Percentiles rank a stretch among this genome's conserved stretches.
Conservation (phyloP, 2,113 vertebrate species). For the Scomber japonicus region DNA sequence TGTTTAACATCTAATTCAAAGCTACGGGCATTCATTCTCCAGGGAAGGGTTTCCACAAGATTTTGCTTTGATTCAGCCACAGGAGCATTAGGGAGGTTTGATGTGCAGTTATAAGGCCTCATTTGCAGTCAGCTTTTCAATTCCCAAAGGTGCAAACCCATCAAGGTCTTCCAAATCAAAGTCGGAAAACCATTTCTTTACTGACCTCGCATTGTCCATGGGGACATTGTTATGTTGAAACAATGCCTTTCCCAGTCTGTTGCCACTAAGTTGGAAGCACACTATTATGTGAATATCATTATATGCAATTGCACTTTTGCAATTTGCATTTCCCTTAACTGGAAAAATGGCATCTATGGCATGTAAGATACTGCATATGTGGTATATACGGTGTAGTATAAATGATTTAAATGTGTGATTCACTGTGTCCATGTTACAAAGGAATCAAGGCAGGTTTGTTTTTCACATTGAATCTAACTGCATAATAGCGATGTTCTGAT, state of each 20-base stretch:
- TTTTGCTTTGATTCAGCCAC: constrained; percentile 5
- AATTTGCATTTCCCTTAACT: no score
- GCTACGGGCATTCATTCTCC: not conserved
- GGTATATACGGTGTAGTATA: no score
- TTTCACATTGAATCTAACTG: not conserved
- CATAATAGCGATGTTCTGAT: not conserved
- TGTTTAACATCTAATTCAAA: not conserved
- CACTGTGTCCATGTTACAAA: not conserved
- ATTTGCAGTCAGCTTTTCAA: not conserved
- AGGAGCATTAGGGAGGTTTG: constrained; percentile 1
- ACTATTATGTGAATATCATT: not conserved
- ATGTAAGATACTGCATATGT: not conserved
- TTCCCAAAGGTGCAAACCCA: not conserved
- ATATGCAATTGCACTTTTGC: no score
- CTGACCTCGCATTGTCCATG: no score
- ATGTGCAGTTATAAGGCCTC: constrained; percentile 5
- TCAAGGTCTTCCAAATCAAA: not conserved
- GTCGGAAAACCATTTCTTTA: not conserved
- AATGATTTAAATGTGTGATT: no score
- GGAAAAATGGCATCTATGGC: not conserved
- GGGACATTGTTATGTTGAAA: not conserved
- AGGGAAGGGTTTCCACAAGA: not conserved
- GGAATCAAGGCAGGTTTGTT: not conserved
- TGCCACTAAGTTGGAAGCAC: not conserved
- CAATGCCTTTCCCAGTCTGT: not conserved